phyloP scores from a whole-genome alignment of 2,113 vertebrate species.

The cattle (Bos taurus) region DNA sequence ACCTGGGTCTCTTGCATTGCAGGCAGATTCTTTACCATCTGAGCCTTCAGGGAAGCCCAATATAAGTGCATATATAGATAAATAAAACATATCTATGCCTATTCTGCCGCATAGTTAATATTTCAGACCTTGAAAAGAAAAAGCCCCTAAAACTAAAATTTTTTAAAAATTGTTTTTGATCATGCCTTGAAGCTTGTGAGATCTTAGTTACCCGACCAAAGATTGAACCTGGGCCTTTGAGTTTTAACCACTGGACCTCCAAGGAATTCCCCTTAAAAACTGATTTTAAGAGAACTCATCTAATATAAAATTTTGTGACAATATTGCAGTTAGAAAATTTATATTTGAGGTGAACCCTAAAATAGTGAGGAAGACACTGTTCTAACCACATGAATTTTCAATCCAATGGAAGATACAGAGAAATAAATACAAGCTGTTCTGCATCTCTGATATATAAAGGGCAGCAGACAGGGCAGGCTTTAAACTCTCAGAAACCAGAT shows the following conservation, averaged over 20 bases:
- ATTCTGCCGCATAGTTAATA: not conserved
- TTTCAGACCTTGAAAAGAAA: not conserved
- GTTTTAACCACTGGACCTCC: not conserved
- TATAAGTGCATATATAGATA: not conserved
- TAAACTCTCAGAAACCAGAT: not conserved
- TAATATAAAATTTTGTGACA: conserved; percentile 7
- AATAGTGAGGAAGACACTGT: not conserved
- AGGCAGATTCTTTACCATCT: not conserved
- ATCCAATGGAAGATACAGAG: not conserved
- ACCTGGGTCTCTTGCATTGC: not conserved
- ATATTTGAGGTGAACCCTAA: not conserved
- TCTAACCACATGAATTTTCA: not conserved
- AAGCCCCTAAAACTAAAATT: not conserved
- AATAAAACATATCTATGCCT: not conserved
- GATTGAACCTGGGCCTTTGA: not conserved
- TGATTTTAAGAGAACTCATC: not conserved
- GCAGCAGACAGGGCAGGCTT: not conserved
- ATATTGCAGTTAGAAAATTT: not conserved
- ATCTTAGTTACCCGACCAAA: not conserved
- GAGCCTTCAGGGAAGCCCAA: not conserved
- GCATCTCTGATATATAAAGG: not conserved
- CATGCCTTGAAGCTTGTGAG: not conserved
- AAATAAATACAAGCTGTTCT: conserved; percentile 1
- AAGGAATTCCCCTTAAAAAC: not conserved
- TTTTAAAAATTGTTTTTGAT: not conserved